phyloP scores from a whole-genome alignment of 2,888 invertebrate genomes.

The Lymantria dispar region DNA sequence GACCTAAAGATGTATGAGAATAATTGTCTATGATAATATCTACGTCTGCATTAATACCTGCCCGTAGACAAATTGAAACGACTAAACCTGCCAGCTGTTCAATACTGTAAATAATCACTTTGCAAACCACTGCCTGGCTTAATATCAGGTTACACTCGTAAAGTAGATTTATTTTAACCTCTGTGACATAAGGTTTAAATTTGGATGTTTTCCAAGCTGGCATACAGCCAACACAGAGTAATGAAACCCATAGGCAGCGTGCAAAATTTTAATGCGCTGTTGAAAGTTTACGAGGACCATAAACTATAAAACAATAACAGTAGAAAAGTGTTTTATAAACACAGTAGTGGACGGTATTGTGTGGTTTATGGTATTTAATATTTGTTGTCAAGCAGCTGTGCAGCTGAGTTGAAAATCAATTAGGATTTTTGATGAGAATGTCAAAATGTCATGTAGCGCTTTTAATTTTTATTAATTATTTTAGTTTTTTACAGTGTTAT shows the following conservation, averaged over 20 bases:
- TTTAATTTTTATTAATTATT: too few relatives aligned
- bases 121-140: constrained; percentile 17
- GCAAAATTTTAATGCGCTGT: constrained; percentile 44
- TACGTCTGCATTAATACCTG: not conserved
- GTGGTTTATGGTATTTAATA: too few relatives aligned
- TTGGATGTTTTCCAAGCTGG: constrained; percentile 28
- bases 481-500: too few relatives aligned
- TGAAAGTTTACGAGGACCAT: constrained; percentile 21
- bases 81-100: constrained; percentile 23
- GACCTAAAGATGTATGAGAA: too few relatives aligned
- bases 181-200: constrained; percentile 22
- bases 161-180: constrained; percentile 26
- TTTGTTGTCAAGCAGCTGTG: too few relatives aligned
- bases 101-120: constrained; percentile 40
- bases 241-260: constrained; percentile 36
- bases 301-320: not conserved
- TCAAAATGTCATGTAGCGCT: too few relatives aligned
- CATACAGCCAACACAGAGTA: constrained; percentile 34
- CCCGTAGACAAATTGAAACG: not conserved
- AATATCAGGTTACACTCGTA: constrained; percentile 13
- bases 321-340: not conserved
- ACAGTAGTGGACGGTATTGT: too few relatives aligned
- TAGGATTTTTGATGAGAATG: too few relatives aligned
- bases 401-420: too few relatives aligned
- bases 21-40: too few relatives aligned